Conservation (phyloP, 2,888 invertebrate genomes). For the Zygothrica quintamaculata region DNA sequence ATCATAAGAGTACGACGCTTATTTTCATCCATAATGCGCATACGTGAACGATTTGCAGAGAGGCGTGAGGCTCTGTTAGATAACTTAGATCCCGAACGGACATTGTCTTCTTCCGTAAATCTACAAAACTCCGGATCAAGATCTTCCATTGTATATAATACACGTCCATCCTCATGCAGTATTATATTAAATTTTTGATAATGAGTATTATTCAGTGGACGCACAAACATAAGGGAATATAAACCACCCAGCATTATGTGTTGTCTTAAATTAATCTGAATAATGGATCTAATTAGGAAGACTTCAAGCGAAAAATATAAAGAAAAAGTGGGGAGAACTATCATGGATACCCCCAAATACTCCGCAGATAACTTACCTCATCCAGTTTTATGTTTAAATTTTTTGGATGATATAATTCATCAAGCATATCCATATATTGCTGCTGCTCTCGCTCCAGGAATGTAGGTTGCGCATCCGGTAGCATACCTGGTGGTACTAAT, state of each 20-base stretch:
- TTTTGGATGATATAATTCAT: slow-evolving; percentile 62
- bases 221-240: slow-evolving; percentile 75
- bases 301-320: background rate
- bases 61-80: slow-evolving; percentile 3
- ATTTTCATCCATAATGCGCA: slow-evolving; percentile 9
- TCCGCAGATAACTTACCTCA: slow-evolving; percentile 60
- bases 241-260: slow-evolving; percentile 79
- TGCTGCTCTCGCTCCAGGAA: slow-evolving; percentile 69
- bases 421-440: slow-evolving; percentile 57
- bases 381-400: slow-evolving; percentile 50
- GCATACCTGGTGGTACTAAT: slow-evolving; percentile 36
- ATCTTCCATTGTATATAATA: slow-evolving; percentile 49
- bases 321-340: background rate
- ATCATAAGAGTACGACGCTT: slow-evolving; percentile 8
- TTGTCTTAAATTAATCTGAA: slow-evolving; percentile 80
- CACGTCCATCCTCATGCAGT: slow-evolving; percentile 64
- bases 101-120: background rate
- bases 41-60: background rate
- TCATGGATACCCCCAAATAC: no score
- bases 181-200: slow-evolving; percentile 73
- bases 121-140: slow-evolving; percentile 26
- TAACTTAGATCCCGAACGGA: background rate
- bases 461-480: slow-evolving; percentile 63
- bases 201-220: slow-evolving; percentile 64
- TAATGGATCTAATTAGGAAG: background rate